Base-by-base conservation (phyloP, 1,140 invertebrate genomes). In the Paralvinella palmiformis region DNA sequence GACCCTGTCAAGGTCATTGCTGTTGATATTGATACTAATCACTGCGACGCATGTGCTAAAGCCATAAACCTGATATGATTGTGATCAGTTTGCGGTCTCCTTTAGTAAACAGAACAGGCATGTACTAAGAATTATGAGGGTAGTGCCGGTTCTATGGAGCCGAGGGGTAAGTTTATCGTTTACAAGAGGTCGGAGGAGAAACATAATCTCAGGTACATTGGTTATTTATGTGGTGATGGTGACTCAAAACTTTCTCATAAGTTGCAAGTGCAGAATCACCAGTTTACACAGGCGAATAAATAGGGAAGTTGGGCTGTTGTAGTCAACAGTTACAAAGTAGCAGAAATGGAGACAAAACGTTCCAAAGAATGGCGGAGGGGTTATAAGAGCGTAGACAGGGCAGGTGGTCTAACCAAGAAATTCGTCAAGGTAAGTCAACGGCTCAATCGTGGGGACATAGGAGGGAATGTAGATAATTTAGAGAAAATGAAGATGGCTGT, bases 161-260 rank as follows among this genome's bases (percentile, higher is more conserved):
- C 45, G 45, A 48, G 45, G n/a, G n/a, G n/a, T n/a, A n/a, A n/a
- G n/a, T n/a, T n/a, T n/a, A n/a, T n/a, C n/a, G n/a, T n/a, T n/a
- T n/a, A n/a, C n/a, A n/a, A n/a, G n/a, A n/a, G n/a, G n/a, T n/a
- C n/a, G n/a, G n/a, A n/a, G 27, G 45, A 48, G 17, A n/a, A 48
- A 24, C 45, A 48, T 48, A 48, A 48, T 48, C 45, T 48, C 45
- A 48, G 27, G 45, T 48, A 48, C 45, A 48, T n/a, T 48, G 45
- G 45, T 6, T 48, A 48, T 48, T 48, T 48, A 24, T n/a, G 45
- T 48, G 45, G 27, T 48, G 45, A 24, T 3, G 45, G 27, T n/a
- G n/a, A n/a, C n/a, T n/a, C n/a, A n/a, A n/a, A n/a, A n/a, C n/a
- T n/a, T n/a, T n/a, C 45, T 48, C 45, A 48, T 22, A n/a, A 22